Conservation (phyloP, 2,888 invertebrate genomes). For the Scelioninae gen. 2 region DNA sequence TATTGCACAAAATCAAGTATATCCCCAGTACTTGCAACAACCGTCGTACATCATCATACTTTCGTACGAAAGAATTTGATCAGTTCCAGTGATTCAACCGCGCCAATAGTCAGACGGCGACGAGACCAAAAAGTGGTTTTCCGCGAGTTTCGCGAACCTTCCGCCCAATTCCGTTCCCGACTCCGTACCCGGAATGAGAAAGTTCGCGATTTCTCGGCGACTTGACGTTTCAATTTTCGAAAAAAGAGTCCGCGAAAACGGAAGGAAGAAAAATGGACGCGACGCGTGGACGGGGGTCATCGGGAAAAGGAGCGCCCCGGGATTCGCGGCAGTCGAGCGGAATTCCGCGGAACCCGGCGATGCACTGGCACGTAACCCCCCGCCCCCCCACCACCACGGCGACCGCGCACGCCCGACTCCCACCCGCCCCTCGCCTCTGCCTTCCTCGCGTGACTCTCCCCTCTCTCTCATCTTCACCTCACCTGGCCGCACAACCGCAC, state of each 20-base stretch:
- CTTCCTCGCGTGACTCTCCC: too few relatives aligned
- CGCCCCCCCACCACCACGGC: too few relatives aligned
- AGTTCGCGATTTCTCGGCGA: constrained; percentile 52
- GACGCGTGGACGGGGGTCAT: constrained; percentile 38
- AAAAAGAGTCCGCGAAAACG: constrained; percentile 44
- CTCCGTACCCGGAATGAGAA: constrained; percentile 19
- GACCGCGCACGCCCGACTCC: too few relatives aligned
- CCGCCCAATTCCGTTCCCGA: constrained; percentile 2
- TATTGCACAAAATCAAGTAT: too few relatives aligned
- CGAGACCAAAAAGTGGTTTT: neutral
- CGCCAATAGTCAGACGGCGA: constrained; percentile 18
- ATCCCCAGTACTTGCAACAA: too few relatives aligned
- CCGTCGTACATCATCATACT: too few relatives aligned
- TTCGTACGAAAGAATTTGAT: too few relatives aligned
- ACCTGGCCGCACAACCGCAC: too few relatives aligned
- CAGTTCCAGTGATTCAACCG: constrained; percentile 5
- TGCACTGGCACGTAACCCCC: constrained; percentile 60
- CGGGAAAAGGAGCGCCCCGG: constrained; percentile 54
- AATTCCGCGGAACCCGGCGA: constrained; percentile 57
- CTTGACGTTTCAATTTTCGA: constrained; percentile 59
- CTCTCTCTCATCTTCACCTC: too few relatives aligned
- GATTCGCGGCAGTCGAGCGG: constrained; percentile 48
- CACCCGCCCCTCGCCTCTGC: too few relatives aligned
- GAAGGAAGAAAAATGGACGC: constrained; percentile 46
- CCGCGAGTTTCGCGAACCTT: constrained; percentile 6